Conservation (phyloP, 1,140 invertebrate species). For the Zophobas atratus region DNA sequence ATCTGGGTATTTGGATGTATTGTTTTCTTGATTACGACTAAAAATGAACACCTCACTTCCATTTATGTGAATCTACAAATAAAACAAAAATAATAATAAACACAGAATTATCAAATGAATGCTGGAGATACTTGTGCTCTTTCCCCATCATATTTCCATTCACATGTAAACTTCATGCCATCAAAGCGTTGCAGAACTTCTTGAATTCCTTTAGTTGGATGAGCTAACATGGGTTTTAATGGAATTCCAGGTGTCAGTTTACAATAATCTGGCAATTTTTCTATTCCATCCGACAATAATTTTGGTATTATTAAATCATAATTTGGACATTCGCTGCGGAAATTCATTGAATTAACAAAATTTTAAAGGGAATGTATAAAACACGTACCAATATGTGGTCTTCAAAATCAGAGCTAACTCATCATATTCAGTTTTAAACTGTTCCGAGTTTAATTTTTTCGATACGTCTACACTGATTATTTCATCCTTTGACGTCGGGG, state of each 20-base stretch:
- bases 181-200: slow-evolving; percentile 96
- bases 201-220: slow-evolving; percentile 94
- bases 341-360: slow-evolving; percentile 58
- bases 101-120: no score
- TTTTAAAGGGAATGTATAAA: slow-evolving; percentile 37
- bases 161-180: slow-evolving; percentile 94
- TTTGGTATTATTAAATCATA: slow-evolving; percentile 91
- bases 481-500: slow-evolving; percentile 78
- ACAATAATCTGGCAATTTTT: slow-evolving; percentile 85
- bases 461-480: slow-evolving; percentile 76
- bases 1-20: slow-evolving; percentile 98
- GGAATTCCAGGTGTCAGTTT: slow-evolving; percentile 94
- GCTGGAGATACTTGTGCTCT: slow-evolving; percentile 85
- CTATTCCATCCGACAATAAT: slow-evolving; percentile 86
- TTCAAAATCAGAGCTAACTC: slow-evolving; percentile 87
- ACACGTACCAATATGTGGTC: slow-evolving; percentile 90
- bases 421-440: slow-evolving; percentile 87
- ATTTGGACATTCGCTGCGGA: slow-evolving; percentile 92
- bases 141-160: slow-evolving; percentile 99
- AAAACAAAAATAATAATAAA: no score
- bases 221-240: slow-evolving; percentile 98
- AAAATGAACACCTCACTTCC: slow-evolving; percentile 86
- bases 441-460: slow-evolving; percentile 76
- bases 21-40: slow-evolving; percentile 98
- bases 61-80: slow-evolving; percentile 80